Percentiles rank a stretch among this genome's conserved stretches.
These are phyloP conservation scores for Hyppa rectilinea DNA, from an alignment of 2,888 invertebrate genomes.

Conservation along the genomic window DNA sequence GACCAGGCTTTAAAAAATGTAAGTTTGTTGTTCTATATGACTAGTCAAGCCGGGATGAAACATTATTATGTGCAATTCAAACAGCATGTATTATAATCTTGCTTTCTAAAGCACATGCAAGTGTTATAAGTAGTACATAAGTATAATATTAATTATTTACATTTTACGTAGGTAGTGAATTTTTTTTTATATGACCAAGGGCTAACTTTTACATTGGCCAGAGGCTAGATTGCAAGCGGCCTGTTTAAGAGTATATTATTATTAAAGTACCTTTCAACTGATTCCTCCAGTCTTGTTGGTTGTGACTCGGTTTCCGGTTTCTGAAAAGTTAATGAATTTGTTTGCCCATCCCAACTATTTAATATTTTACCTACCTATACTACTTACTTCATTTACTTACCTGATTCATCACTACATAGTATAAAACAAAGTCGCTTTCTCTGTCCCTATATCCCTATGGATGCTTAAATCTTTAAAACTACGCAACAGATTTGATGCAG, in stretches of 20 bases:
- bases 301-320: conserved; percentile 13
- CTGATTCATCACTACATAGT: too few relatives aligned
- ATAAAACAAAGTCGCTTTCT: too few relatives aligned
- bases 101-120: not conserved
- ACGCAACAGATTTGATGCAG: too few relatives aligned
- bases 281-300: not conserved
- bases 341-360: not conserved
- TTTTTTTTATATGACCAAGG: too few relatives aligned
- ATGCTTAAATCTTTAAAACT: too few relatives aligned
- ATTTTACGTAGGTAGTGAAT: not conserved
- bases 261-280: conserved; percentile 33
- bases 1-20: not conserved
- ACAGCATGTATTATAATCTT: not conserved
- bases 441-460: too few relatives aligned
- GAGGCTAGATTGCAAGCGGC: not conserved
- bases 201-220: not conserved
- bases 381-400: too few relatives aligned
- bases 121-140: not conserved
- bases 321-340: conserved; percentile 28
- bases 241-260: not conserved
- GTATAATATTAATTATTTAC: not conserved
- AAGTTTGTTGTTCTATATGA: not conserved
- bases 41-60: not conserved
- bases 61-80: not conserved
- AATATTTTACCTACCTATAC: not conserved